These are phyloP conservation scores for Sminthurides bifidus DNA, from an alignment of 1,140 invertebrate genomes.

Conservation along the genomic window DNA sequence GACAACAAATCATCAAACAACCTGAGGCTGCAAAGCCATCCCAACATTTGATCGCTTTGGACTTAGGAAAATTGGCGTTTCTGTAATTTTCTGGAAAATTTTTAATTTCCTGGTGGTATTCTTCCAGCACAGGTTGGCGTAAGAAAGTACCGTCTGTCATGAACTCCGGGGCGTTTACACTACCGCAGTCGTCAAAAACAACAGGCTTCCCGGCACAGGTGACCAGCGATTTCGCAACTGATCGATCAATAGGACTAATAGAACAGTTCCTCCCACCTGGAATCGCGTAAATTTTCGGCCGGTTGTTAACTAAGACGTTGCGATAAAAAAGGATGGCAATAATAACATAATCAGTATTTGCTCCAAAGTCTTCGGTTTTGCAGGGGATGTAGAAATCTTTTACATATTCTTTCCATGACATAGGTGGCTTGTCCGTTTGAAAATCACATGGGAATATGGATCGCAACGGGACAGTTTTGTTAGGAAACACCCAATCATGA, in stretches of 20 bases:
- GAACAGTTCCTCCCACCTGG: too few species aligned
- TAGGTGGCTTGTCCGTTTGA: neutral
- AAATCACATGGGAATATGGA: too few species aligned
- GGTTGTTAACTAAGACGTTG: too few species aligned
- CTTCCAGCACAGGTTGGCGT: neutral
- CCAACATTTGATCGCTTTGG: neutral
- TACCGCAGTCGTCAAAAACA: constrained; percentile 1
- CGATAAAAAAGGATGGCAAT: neutral
- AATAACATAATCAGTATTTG: neutral
- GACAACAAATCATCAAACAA: too few species aligned
- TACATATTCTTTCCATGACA: neutral
- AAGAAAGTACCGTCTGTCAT: neutral
- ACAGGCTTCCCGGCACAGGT: too few species aligned
- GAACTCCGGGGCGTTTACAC: neutral
- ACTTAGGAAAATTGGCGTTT: neutral
- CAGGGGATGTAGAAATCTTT: neutral
- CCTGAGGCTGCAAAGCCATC: neutral
- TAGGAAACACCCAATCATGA: too few species aligned
- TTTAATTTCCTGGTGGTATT: neutral
- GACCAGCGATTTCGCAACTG: too few species aligned
- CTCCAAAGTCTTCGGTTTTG: neutral
- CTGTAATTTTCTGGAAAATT: neutral
- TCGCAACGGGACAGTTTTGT: too few species aligned
- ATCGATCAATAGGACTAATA: too few species aligned
- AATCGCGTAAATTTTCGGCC: too few species aligned